A percentile compares a stretch with the other conserved stretches of the same genome.
Evolutionary conservation across 2,113 vertebrate genomes (phyloP).

Genomic region (Cervus canadensis): DNA sequence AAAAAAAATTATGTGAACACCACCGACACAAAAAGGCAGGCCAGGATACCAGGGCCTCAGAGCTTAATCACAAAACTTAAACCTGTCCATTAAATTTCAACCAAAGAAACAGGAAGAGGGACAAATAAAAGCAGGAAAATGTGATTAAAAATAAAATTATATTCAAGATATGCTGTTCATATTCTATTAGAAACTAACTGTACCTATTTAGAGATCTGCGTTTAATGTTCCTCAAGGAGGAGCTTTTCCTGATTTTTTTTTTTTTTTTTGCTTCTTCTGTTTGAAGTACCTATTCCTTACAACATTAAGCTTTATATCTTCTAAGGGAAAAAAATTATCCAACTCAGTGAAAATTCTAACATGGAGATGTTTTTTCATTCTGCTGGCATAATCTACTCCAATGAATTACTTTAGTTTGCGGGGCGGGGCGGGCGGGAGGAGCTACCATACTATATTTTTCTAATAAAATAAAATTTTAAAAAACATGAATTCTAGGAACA

Average conservation of each 20-base stretch:
- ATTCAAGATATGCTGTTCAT: not conserved
- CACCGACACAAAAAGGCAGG: not conserved
- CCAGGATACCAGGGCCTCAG: not conserved
- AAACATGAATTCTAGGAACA: not conserved
- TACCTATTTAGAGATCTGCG: not conserved
- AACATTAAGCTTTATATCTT: not conserved
- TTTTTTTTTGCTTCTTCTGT: not conserved
- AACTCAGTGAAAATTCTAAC: conserved; percentile 8
- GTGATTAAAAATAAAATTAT: not conserved
- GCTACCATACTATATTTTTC: not conserved
- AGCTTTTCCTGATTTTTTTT: not conserved
- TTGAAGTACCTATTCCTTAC: not conserved
- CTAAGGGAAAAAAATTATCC: not conserved
- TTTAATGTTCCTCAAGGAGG: not conserved
- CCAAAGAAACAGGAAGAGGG: not conserved
- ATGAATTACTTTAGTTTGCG: not conserved
- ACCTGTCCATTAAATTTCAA: not conserved
- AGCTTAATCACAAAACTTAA: not conserved
- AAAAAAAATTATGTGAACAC: not conserved
- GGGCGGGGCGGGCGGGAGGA: too few species aligned
- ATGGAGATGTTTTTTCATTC: not conserved
- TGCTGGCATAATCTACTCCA: not conserved
- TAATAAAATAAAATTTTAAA: not conserved
- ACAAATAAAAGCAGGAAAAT: not conserved
- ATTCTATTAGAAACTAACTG: not conserved